Base-by-base conservation (phyloP, 2,888 invertebrate species). In the Linhomoeus sp. region DNA sequence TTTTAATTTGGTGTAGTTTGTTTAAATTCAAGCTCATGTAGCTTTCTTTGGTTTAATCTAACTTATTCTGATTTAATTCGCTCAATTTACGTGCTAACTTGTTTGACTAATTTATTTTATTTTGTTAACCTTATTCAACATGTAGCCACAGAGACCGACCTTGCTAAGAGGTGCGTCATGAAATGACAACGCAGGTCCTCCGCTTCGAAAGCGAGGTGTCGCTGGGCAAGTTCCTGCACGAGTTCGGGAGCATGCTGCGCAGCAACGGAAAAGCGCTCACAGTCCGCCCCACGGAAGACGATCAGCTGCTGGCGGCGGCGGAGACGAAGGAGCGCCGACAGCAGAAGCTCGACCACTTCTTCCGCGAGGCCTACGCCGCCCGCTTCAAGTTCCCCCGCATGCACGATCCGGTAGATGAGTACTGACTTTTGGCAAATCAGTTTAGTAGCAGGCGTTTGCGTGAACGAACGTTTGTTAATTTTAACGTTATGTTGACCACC, bases 301-400 rank as follows among this genome's bases (percentile, higher is more conserved):
- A 43, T 20, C 19, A 29, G 12, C 14, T 59, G 19, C 49, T 60
- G 45, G 55, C 52, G 20, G 48, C 47, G 23, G 60, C 60, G 5
- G 90, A 90, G 68, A 90, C 90, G 1, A 79, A 85, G 55, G 87
- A 88, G 61, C 73, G 88, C 9, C 69, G 90, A n/a, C 87, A 90
- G 64, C 80, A 81, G 58, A 79, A 84, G 54, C 67, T 92, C 46
- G 90, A 90, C 64, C 70, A 87, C 70, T 92, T 92, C 73, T 92
- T 92, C 70, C 74, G 90, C 50, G 88, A 90, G 70, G 90, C 88
- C 0, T 90, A 90, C 60, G 24, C 37, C n/a, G n/a, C n/a, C n/a
- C n/a, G n/a, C n/a, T n/a, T n/a, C n/a, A n/a, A 36, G 36, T n/a
- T 36, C 36, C n/a, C 36, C 14, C 14, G n/a, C 44, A 19, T 35